A percentile compares a stretch with the other conserved stretches of the same genome.
phyloP scores from a whole-genome alignment of 2,797 vertebrate genomes.

The Acanthopagrus latus region DNA sequence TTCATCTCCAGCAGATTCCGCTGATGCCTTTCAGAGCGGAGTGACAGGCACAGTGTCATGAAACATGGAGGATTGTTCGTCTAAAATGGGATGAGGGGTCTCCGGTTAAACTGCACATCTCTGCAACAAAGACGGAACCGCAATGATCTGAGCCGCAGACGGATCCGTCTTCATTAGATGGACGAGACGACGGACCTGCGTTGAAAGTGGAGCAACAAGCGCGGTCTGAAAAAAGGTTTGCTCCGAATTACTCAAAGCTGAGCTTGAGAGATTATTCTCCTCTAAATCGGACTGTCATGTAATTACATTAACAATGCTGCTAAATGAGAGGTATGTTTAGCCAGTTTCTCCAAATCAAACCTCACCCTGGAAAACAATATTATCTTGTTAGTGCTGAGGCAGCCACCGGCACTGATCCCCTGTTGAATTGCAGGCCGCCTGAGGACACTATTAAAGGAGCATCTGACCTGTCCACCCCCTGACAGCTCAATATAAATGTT shows the following conservation, averaged over 20 bases:
- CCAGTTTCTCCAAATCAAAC: conserved; percentile 65
- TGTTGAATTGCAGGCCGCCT: conserved; percentile 58
- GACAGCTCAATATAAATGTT: conserved; percentile 79
- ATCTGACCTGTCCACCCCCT: conserved; percentile 74
- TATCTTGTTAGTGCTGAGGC: conserved; percentile 66
- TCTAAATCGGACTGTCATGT: conserved; percentile 61
- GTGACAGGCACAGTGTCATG: conserved; percentile 73
- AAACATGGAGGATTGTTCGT: conserved; percentile 54
- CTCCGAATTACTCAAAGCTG: conserved; percentile 53
- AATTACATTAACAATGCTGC: conserved; percentile 64
- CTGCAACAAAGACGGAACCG: conserved; percentile 51
- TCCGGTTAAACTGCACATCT: conserved; percentile 54
- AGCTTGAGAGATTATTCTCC: conserved; percentile 50
- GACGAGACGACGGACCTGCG: conserved; percentile 11
- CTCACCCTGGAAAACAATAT: conserved; percentile 66
- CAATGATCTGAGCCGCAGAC: conserved; percentile 44
- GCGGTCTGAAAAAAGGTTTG: conserved; percentile 31
- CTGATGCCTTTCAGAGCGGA: conserved; percentile 71
- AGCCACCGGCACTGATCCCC: conserved; percentile 55
- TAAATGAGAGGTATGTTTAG: conserved; percentile 72
- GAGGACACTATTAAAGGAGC: conserved; percentile 76
- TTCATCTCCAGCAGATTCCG: conserved; percentile 78
- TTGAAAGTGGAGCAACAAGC: conserved; percentile 46
- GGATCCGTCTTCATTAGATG: conserved; percentile 63
- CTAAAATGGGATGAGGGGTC: conserved; percentile 42